Base-by-base conservation (phyloP, 2,888 invertebrate genomes). In the Protophormia terraenovae region DNA sequence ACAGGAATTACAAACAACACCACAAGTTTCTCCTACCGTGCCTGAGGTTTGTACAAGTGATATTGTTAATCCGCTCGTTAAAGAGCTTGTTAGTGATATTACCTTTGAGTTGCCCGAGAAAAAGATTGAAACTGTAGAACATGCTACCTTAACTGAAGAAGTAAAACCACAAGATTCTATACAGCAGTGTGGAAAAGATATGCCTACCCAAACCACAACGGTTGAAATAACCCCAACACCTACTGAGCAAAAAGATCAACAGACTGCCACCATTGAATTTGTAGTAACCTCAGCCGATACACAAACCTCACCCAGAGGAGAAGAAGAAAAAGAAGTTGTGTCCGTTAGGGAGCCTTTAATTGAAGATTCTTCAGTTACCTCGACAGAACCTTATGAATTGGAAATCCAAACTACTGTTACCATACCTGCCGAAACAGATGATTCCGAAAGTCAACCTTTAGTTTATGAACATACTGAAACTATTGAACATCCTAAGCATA, bases 371-470 rank as follows among this genome's bases (percentile, higher is more conserved):
- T 91, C 91, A 0, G 27, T 90, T 10, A 64, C 79, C 14, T 81
- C 76, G 0, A 89, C 89, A 0, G 94, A 87, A 94, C 93, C 87
- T 93, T 92, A 91, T 64, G 91, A 91, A 67, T 84, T 92, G 35
- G 91, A 92, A 87, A 90, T 93, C 32, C 89, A 95, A 92, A 96
- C 96, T 14, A 94, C 94, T 29, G 95, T 96, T 2, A 94, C 95
- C 86, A 91, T 93, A 16, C 92, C 93, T 10, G 92, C 93, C 41
- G 94, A 94, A 69, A 94, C 94, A 0, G 94, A 95, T 82, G 82
- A 89, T 45, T 91, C 91, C 1, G 81, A 89, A 27, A 87, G 87
- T 6, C 90, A 92, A 67, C 91, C 91, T 0, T 83, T 90, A 1
- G 72, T 92, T 0, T 91, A 89, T 60, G 90, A 92, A 71, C 91